These are phyloP conservation scores for Collichthys lucidus DNA, from an alignment of 2,113 vertebrate genomes.

Conservation along the genomic window DNA sequence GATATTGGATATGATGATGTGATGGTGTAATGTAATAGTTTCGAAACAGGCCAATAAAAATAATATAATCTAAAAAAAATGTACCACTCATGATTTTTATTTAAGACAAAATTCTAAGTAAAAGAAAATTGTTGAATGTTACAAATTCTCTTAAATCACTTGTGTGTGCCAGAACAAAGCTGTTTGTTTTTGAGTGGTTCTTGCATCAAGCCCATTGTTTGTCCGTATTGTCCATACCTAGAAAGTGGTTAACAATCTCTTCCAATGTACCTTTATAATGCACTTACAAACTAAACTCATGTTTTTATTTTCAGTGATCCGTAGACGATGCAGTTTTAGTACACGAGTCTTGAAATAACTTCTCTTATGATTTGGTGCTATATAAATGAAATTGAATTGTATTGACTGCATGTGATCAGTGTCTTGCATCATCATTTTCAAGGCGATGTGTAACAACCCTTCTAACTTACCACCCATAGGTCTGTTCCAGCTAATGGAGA, in stretches of 20 bases:
- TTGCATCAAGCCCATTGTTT: background rate
- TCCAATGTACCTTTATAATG: background rate
- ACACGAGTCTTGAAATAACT: too few species aligned
- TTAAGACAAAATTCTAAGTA: background rate
- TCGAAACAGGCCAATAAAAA: background rate
- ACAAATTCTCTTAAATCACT: background rate
- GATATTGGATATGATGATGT: too few species aligned
- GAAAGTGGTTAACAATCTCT: background rate
- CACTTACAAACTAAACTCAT: background rate
- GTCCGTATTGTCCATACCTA: background rate
- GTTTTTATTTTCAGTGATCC: background rate
- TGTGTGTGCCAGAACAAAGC: background rate
- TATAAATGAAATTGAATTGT: too few species aligned
- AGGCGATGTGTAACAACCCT: constrained; percentile 1
- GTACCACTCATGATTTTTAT: background rate
- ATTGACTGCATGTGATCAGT: background rate
- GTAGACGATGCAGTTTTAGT: background rate
- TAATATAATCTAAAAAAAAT: background rate
- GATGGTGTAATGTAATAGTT: too few species aligned
- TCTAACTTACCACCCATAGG: constrained; percentile 46
- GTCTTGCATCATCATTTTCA: background rate
- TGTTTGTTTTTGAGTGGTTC: background rate
- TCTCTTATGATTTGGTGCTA: too few species aligned
- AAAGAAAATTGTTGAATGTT: background rate
- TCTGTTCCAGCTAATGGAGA: constrained; percentile 78